Percentiles rank a stretch among this genome's conserved stretches.
phyloP scores from a whole-genome alignment of 2,888 invertebrate species.

The Dromius quadrimaculatus region DNA sequence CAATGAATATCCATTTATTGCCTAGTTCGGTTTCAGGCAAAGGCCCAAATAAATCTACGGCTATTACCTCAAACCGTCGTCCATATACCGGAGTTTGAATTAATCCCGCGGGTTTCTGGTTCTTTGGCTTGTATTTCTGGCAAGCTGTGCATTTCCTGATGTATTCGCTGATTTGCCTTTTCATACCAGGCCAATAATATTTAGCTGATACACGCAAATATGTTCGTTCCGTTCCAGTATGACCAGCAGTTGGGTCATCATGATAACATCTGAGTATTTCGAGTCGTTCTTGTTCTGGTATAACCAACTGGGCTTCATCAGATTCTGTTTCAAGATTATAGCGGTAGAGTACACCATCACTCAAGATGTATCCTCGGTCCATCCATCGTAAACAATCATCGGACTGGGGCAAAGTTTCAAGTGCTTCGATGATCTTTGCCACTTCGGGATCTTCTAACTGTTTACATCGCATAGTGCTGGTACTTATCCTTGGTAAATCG shows the following conservation, averaged over 20 bases:
- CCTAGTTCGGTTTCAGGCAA: slow-evolving; percentile 53
- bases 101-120: slow-evolving; percentile 58
- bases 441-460: not conserved
- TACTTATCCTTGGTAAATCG: not conserved
- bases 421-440: not conserved
- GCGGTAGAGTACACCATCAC: slow-evolving; percentile 9
- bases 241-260: slow-evolving; percentile 57
- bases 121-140: slow-evolving; percentile 50
- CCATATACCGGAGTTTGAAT: slow-evolving; percentile 55
- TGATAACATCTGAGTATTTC: slow-evolving; percentile 18
- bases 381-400: not conserved
- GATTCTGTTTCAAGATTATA: not conserved
- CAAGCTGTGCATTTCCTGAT: slow-evolving; percentile 57
- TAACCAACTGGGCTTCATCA: slow-evolving; percentile 30
- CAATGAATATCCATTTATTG: slow-evolving; percentile 56
- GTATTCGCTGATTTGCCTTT: slow-evolving; percentile 55
- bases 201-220: slow-evolving; percentile 8
- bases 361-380: not conserved
- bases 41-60: slow-evolving; percentile 58
- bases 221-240: slow-evolving; percentile 57
- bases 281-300: not conserved
- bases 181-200: slow-evolving; percentile 58
- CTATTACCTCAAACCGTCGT: slow-evolving; percentile 57
- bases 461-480: not conserved
- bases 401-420: no score